Percentiles rank a stretch among this genome's conserved stretches.
Conservation (phyloP, 2,888 invertebrate genomes). For the Aphidius colemani region DNA sequence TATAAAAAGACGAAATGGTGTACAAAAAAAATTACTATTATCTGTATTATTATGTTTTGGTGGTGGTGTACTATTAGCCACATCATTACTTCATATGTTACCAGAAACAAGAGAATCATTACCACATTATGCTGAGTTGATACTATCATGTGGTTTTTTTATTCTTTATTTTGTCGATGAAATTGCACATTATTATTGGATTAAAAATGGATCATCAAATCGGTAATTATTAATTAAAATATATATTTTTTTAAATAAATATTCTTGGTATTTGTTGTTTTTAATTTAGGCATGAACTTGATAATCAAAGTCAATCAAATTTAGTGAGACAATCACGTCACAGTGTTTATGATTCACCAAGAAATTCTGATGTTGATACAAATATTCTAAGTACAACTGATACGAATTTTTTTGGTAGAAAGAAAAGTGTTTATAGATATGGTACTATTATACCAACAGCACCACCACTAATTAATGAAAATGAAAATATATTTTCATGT, state of each 20-base stretch:
- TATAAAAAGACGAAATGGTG: constrained; percentile 63
- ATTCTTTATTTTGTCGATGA: constrained; percentile 76
- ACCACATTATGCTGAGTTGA: constrained; percentile 67
- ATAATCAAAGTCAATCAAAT: neutral
- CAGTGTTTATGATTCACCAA: neutral
- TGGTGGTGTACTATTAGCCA: constrained; percentile 78
- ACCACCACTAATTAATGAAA: constrained; percentile 31
- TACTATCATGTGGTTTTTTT: constrained; percentile 73
- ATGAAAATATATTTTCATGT: constrained; percentile 63
- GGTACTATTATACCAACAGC: constrained; percentile 34
- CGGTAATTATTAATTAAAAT: neutral
- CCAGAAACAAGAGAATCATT: constrained; percentile 74
- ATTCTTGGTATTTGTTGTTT: neutral
- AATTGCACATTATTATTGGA: constrained; percentile 71
- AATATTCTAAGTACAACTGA: constrained; percentile 10
- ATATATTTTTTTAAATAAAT: neutral
- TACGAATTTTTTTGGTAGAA: constrained; percentile 10
- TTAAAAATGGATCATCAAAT: constrained; percentile 42
- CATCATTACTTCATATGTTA: constrained; percentile 77
- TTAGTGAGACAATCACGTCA: neutral
- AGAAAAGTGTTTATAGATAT: constrained; percentile 27
- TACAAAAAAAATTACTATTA: constrained; percentile 64
- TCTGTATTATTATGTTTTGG: constrained; percentile 79
- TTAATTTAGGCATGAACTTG: neutral
- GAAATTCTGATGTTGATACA: constrained; percentile 6